phyloP scores from a whole-genome alignment of 2,113 vertebrate genomes.

The Pleuronectes platessa region DNA sequence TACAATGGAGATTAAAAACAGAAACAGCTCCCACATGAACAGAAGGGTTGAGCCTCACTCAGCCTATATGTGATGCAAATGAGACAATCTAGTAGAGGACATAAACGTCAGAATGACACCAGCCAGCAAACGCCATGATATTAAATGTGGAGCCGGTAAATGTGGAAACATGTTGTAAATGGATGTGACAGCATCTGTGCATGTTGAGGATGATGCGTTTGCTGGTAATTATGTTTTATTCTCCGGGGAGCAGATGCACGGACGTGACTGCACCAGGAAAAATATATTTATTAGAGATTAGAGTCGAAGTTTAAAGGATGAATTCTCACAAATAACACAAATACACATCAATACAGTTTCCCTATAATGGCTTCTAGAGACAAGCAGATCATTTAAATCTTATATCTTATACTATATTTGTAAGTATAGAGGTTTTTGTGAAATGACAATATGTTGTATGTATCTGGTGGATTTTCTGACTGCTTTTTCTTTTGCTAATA shows the following conservation, averaged over 20 bases:
- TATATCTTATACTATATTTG: no score
- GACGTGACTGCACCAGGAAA: not conserved
- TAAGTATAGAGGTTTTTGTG: no score
- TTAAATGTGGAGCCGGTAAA: slow-evolving; percentile 27
- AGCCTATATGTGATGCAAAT: slow-evolving; percentile 34
- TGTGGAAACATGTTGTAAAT: slow-evolving; percentile 2
- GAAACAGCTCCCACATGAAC: slow-evolving; percentile 27
- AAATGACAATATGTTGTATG: not conserved
- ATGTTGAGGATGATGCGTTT: not conserved
- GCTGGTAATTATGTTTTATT: slow-evolving; percentile 3
- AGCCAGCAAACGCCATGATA: slow-evolving; percentile 10
- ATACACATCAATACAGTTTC: not conserved
- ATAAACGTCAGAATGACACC: slow-evolving; percentile 22
- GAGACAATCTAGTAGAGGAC: slow-evolving; percentile 34
- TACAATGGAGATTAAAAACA: slow-evolving; percentile 15
- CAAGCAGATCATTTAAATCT: no score
- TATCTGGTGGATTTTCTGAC: no score
- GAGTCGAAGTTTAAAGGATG: not conserved
- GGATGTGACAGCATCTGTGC: slow-evolving; percentile 9
- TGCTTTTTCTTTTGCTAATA: no score
- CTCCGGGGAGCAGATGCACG: not conserved
- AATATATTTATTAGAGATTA: not conserved
- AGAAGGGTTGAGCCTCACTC: not conserved
- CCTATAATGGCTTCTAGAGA: no score
- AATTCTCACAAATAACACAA: not conserved